phyloP scores from a whole-genome alignment of 2,888 invertebrate genomes.

The Lycaena phlaeas region DNA sequence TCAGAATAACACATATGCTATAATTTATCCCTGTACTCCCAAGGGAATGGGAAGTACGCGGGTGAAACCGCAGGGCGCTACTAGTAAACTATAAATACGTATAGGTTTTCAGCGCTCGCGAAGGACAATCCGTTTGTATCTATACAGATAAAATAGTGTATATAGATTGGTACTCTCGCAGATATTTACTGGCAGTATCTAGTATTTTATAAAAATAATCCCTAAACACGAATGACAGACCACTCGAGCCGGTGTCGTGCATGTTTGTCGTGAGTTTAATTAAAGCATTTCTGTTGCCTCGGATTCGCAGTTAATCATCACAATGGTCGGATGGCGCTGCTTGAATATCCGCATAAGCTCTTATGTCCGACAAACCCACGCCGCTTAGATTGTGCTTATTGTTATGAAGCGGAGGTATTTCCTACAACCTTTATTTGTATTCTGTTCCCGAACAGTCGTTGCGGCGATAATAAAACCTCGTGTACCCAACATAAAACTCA shows the following conservation, averaged over 20 bases:
- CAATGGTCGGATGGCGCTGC: conserved; percentile 20
- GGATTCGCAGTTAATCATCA: conserved; percentile 24
- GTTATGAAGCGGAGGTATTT: conserved; percentile 36
- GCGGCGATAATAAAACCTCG: conserved; percentile 1
- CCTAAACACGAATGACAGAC: not conserved
- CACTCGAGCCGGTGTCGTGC: conserved; percentile 6
- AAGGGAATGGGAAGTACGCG: too few relatives aligned
- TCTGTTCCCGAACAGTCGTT: conserved; percentile 6
- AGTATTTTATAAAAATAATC: not conserved
- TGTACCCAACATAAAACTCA: conserved; percentile 6
- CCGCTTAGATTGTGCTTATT: conserved; percentile 48
- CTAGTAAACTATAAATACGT: too few relatives aligned
- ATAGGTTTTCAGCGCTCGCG: too few relatives aligned
- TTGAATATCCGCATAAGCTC: conserved; percentile 25
- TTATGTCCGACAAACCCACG: conserved; percentile 40
- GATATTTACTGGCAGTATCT: too few relatives aligned
- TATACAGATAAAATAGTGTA: too few relatives aligned
- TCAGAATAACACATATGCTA: too few relatives aligned
- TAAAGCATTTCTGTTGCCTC: conserved; percentile 5
- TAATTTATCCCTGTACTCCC: too few relatives aligned
- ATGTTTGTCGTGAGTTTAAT: conserved; percentile 2
- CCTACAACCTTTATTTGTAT: conserved; percentile 30
- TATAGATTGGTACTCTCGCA: too few relatives aligned
- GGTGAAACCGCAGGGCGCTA: too few relatives aligned
- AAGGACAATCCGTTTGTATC: too few relatives aligned